Percentiles rank a stretch among this genome's conserved stretches.
Conservation (phyloP, 1,140 invertebrate genomes). For the Lepidotrigona ventralis region DNA sequence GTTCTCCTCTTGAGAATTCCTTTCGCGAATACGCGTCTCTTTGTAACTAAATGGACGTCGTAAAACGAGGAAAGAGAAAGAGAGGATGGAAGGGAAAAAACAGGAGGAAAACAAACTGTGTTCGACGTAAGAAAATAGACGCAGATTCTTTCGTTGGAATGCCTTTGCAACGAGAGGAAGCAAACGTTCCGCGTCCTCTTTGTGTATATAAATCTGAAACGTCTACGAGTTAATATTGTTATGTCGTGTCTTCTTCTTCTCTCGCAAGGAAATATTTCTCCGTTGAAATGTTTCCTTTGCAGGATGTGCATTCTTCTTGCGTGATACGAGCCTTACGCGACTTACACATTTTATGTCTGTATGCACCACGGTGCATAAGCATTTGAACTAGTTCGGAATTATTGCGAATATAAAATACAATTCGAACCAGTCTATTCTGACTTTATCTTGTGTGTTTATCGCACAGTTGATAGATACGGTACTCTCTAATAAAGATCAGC, state of each 20-base stretch:
- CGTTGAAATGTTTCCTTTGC: not conserved
- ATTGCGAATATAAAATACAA: no score
- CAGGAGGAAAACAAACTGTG: not conserved
- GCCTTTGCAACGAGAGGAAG: not conserved
- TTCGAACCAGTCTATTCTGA: no score
- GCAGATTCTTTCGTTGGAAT: no score
- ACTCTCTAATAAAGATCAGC: no score
- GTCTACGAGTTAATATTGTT: slow-evolving; percentile 13
- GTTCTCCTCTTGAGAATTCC: not conserved
- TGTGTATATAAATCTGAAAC: not conserved
- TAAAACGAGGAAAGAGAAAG: not conserved
- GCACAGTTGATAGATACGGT: no score
- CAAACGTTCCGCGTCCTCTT: slow-evolving; percentile 1
- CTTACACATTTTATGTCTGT: not conserved
- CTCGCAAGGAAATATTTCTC: slow-evolving; percentile 17
- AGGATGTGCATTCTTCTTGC: not conserved
- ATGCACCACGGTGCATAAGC: no score
- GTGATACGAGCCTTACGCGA: not conserved
- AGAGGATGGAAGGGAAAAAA: not conserved
- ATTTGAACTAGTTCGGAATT: no score
- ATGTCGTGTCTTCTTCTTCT: not conserved
- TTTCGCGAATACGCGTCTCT: not conserved
- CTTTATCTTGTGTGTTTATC: no score
- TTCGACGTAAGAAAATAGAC: not conserved
- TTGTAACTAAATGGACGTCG: not conserved